Conservation (phyloP, 2,113 vertebrate genomes). For the Catharus fuscescens region DNA sequence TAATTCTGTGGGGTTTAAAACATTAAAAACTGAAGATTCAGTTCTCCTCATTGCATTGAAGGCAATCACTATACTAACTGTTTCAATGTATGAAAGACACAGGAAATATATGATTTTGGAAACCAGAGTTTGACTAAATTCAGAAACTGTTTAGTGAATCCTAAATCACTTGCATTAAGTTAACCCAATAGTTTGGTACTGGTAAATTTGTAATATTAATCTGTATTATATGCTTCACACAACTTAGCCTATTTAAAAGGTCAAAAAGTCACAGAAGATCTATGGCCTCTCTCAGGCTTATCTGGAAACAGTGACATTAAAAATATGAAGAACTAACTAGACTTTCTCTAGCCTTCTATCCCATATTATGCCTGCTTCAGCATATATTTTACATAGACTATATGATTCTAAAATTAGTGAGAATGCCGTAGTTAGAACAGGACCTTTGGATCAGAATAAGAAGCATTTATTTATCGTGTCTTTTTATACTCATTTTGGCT, state of each 20-base stretch:
- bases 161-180: neutral
- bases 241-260: neutral
- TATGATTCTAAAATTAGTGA: neutral
- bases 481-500: neutral
- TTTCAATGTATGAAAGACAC: neutral
- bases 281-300: neutral
- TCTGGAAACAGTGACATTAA: neutral
- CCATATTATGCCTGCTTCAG: neutral
- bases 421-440: neutral
- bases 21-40: constrained; percentile 15
- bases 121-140: neutral
- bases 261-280: neutral
- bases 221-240: neutral
- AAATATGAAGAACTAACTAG: neutral
- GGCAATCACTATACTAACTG: neutral
- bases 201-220: neutral
- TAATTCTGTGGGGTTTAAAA: constrained; percentile 26
- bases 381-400: neutral
- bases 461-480: neutral
- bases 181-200: neutral
- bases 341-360: neutral
- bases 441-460: neutral
- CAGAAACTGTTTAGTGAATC: neutral
- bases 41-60: neutral
- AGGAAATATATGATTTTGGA: neutral